Evolutionary conservation across 1,140 invertebrate species (phyloP).

Genomic region (Achroia grisella): DNA sequence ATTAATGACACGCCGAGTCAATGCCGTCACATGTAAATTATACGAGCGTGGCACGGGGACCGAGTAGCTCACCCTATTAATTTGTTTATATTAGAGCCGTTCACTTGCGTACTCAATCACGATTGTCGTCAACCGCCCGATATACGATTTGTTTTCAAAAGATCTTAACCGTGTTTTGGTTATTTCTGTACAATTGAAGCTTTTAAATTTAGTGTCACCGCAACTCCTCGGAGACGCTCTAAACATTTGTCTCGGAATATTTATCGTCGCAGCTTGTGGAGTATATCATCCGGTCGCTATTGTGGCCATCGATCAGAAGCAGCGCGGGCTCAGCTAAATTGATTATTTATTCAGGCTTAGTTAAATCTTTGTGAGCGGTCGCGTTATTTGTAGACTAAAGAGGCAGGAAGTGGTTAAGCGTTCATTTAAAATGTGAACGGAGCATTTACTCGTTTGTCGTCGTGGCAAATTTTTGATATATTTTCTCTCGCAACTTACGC

Average conservation of each 20-base stretch:
- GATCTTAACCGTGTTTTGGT: slow-evolving; percentile 70
- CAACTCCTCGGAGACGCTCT: slow-evolving; percentile 63
- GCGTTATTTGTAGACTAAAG: slow-evolving; percentile 63
- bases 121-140: slow-evolving; percentile 64
- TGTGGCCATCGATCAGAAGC: slow-evolving; percentile 66
- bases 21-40: slow-evolving; percentile 27
- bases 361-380: slow-evolving; percentile 54
- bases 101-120: slow-evolving; percentile 71
- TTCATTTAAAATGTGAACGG: slow-evolving; percentile 40
- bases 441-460: slow-evolving; percentile 31
- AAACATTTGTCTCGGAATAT: slow-evolving; percentile 71
- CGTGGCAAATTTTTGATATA: slow-evolving; percentile 30
- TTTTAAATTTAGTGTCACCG: slow-evolving; percentile 71
- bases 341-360: slow-evolving; percentile 68
- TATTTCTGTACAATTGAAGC: slow-evolving; percentile 71
- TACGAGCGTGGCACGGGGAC: slow-evolving; percentile 25
- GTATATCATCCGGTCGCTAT: slow-evolving; percentile 65
- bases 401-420: slow-evolving; percentile 51
- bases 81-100: slow-evolving; percentile 70
- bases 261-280: slow-evolving; percentile 59
- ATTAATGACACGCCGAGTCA: slow-evolving; percentile 30
- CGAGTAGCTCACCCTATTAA: slow-evolving; percentile 59
- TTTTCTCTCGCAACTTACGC: neutral
- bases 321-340: slow-evolving; percentile 52
- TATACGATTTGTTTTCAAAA: slow-evolving; percentile 69